A percentile compares a stretch with the other conserved stretches of the same genome.
Conservation (phyloP, 1,140 invertebrate genomes). For the Drosophila aff. region DNA sequence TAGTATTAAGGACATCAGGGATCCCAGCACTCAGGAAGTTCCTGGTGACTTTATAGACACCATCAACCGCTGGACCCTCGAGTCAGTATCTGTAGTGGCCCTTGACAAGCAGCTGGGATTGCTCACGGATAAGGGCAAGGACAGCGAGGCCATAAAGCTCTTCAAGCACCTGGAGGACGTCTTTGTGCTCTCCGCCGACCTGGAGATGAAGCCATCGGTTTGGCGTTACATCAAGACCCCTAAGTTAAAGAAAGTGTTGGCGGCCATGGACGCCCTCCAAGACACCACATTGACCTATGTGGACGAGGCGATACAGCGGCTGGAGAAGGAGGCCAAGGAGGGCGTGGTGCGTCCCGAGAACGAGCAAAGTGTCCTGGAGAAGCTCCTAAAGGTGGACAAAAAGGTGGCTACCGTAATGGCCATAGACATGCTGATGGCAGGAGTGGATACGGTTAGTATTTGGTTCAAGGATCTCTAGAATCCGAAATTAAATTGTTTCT, state of each 20-base stretch:
- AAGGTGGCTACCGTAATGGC: slow-evolving; percentile 85
- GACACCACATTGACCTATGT: slow-evolving; percentile 56
- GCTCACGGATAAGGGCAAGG: slow-evolving; percentile 61
- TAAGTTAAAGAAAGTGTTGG: slow-evolving; percentile 86
- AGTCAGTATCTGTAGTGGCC: slow-evolving; percentile 89
- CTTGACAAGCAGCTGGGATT: slow-evolving; percentile 85
- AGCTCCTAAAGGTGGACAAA: slow-evolving; percentile 85
- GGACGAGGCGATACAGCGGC: slow-evolving; percentile 61
- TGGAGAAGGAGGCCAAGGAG: slow-evolving; percentile 53
- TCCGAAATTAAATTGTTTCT: no score
- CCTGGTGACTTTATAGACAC: slow-evolving; percentile 87
- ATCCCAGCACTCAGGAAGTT: slow-evolving; percentile 86
- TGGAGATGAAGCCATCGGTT: slow-evolving; percentile 88
- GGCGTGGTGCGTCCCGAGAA: slow-evolving; percentile 48
- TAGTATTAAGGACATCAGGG: slow-evolving; percentile 79
- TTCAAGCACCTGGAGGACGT: slow-evolving; percentile 85
- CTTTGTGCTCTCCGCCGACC: slow-evolving; percentile 85
- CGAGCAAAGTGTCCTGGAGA: slow-evolving; percentile 82
- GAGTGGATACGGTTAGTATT: slow-evolving; percentile 78
- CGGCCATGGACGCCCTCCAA: slow-evolving; percentile 70
- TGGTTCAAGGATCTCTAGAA: fast-evolving
- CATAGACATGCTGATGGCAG: slow-evolving; percentile 84
- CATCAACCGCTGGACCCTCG: slow-evolving; percentile 89
- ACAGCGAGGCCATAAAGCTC: slow-evolving; percentile 36
- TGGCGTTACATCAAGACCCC: slow-evolving; percentile 88